A percentile compares a stretch with the other conserved stretches of the same genome.
phyloP scores from a whole-genome alignment of 2,113 vertebrate genomes.

The Nothoprocta pentlandii region DNA sequence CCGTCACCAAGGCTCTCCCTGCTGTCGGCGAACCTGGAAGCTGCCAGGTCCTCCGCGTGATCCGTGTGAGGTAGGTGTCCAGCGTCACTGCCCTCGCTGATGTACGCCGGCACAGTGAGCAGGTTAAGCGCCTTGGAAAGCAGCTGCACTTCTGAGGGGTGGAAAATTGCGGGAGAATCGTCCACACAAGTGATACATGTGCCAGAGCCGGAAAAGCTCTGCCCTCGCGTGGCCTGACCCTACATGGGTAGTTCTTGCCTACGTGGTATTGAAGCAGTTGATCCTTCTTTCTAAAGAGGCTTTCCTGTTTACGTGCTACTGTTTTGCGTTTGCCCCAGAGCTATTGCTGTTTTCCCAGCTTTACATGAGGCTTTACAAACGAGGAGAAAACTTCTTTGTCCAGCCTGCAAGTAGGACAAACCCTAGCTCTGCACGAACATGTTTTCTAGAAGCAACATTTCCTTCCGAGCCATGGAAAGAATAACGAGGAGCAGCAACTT shows the following conservation, averaged over 20 bases:
- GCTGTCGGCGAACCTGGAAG: neutral
- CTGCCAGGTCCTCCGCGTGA: neutral
- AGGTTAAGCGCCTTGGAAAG: neutral
- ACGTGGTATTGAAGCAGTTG: neutral
- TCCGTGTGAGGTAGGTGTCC: neutral
- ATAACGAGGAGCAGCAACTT: neutral
- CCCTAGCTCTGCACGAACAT: neutral
- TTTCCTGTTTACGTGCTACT: neutral
- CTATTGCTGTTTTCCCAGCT: neutral
- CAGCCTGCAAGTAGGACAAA: neutral
- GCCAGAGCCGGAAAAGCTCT: neutral
- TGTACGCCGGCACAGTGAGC: neutral
- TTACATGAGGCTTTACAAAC: neutral
- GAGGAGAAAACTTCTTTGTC: neutral
- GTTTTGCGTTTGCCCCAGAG: neutral
- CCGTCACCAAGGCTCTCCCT: neutral
- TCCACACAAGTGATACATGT: fast-evolving
- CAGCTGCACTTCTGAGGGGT: neutral
- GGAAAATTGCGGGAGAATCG: neutral
- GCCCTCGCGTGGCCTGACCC: neutral
- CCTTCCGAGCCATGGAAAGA: neutral
- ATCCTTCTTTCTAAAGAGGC: neutral
- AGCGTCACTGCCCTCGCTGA: neutral
- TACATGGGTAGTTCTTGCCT: too few species aligned
- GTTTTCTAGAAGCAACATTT: neutral